These are phyloP conservation scores for Callipepla squamata DNA, from an alignment of 2,113 vertebrate species.

Conservation along the genomic window DNA sequence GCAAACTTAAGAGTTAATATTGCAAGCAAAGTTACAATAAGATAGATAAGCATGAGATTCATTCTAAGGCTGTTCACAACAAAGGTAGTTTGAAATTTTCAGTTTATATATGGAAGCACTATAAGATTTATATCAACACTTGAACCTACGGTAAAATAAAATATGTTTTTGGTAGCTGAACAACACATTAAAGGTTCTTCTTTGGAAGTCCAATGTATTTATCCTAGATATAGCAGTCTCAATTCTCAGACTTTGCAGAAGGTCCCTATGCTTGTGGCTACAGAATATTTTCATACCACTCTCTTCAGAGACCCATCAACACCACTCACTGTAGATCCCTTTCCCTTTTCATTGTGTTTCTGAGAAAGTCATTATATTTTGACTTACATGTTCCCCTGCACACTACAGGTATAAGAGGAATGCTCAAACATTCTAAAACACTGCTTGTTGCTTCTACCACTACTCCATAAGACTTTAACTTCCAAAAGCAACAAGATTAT, in stretches of 20 bases:
- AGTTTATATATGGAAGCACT: not conserved
- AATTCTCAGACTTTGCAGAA: not conserved
- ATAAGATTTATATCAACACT: not conserved
- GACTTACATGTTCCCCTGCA: not conserved
- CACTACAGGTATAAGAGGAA: not conserved
- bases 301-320: not conserved
- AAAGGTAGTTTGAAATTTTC: not conserved
- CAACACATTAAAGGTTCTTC: not conserved
- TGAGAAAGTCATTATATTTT: not conserved
- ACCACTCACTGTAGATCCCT: not conserved
- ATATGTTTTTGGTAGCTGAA: not conserved
- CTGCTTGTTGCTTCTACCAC: not conserved
- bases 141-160: not conserved
- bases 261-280: not conserved
- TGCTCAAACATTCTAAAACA: not conserved
- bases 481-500: not conserved
- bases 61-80: not conserved
- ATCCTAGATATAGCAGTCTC: not conserved
- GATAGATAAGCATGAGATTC: not conserved
- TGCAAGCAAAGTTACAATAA: not conserved
- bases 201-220: not conserved
- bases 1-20: not conserved
- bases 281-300: not conserved
- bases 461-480: not conserved
- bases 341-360: not conserved